These are phyloP conservation scores for Gymnopithys bicolor DNA, from an alignment of 2,797 vertebrate species.

Conservation along the genomic window DNA sequence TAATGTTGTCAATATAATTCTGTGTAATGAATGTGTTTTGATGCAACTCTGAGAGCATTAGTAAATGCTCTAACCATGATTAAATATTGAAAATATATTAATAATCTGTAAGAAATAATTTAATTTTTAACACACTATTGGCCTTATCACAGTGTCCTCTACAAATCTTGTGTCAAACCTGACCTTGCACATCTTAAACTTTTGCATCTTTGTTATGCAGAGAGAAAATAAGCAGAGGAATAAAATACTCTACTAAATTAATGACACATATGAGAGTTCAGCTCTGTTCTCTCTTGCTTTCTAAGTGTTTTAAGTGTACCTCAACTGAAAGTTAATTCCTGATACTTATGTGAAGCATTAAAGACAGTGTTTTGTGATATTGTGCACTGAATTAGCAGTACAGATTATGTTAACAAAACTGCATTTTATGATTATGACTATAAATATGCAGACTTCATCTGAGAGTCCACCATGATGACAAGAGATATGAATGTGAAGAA, in stretches of 20 bases:
- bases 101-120: not conserved
- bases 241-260: not conserved
- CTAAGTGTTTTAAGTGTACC: not conserved
- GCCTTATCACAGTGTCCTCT: not conserved
- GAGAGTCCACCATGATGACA: slow-evolving; percentile 96
- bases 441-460: slow-evolving; percentile 87
- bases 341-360: not conserved
- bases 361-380: not conserved
- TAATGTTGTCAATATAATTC: not conserved
- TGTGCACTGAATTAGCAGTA: not conserved
- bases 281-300: not conserved
- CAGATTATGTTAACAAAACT: not conserved
- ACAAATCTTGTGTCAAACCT: not conserved
- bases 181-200: not conserved
- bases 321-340: not conserved
- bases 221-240: not conserved
- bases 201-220: not conserved
- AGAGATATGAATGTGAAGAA: slow-evolving; percentile 95
- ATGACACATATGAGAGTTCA: not conserved
- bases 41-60: not conserved
- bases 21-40: not conserved
- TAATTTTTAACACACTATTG: not conserved
- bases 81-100: not conserved
- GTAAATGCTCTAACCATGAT: not conserved
- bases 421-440: not conserved